Evolutionary conservation across 23 tunicate genomes (phyloP).

Genomic region (Halocynthia aurantium): DNA sequence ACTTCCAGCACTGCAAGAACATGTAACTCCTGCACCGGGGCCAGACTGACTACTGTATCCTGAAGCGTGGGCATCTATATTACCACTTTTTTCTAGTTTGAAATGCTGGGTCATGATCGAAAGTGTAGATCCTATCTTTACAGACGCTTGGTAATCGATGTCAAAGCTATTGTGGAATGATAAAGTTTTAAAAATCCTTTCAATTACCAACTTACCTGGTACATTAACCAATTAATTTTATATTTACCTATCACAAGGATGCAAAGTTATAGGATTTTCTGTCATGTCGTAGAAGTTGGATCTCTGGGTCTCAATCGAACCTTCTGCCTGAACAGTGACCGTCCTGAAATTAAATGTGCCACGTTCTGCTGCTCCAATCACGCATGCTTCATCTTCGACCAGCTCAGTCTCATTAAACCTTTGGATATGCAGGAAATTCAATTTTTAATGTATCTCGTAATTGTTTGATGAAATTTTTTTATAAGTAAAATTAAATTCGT

Average conservation of each 20-base stretch:
- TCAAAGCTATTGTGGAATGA: neutral
- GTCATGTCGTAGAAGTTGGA: slow-evolving; percentile 5
- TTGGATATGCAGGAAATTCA: no score
- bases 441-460: no score
- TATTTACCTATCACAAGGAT: slow-evolving; percentile 11
- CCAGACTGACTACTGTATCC: slow-evolving; percentile 1
- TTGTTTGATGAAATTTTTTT: no score
- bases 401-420: no score
- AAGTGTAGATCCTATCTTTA: slow-evolving; percentile 3
- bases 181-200: no score
- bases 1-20: slow-evolving; percentile 20
- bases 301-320: neutral
- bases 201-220: no score
- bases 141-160: slow-evolving; percentile 1
- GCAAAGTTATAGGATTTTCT: slow-evolving; percentile 4
- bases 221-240: neutral
- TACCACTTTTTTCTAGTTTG: slow-evolving; percentile 6
- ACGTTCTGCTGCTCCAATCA: slow-evolving; percentile 9
- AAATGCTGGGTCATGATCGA: slow-evolving; percentile 15
- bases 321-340: slow-evolving; percentile 4
- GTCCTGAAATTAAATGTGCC: slow-evolving; percentile 17
- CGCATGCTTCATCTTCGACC: neutral
- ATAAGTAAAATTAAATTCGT: no score
- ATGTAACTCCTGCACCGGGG: slow-evolving; percentile 3
- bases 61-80: neutral